Percentiles rank a stretch among this genome's conserved stretches.
These are phyloP conservation scores for Aricia artaxerxes DNA, from an alignment of 2,888 invertebrate genomes.

Conservation along the genomic window DNA sequence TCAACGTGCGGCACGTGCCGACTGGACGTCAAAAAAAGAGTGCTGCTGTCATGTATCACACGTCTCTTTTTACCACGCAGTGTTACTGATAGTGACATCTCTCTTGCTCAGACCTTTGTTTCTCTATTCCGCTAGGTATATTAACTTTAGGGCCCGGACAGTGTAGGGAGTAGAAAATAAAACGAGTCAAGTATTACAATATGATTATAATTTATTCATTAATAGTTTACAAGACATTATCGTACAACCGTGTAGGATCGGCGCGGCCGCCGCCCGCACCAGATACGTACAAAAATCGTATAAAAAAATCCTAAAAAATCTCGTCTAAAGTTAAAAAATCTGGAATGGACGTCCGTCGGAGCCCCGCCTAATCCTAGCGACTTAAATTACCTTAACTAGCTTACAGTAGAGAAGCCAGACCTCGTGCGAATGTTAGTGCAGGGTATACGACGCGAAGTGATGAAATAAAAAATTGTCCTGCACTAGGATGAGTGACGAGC, in stretches of 20 bases:
- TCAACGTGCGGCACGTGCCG: no score
- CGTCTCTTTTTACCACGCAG: no score
- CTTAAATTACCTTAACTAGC: constrained; percentile 69
- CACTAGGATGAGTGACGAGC: constrained; percentile 9
- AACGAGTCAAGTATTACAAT: constrained; percentile 62
- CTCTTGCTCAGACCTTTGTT: no score
- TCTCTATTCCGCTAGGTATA: no score
- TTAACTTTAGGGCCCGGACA: neutral
- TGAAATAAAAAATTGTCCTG: constrained; percentile 21
- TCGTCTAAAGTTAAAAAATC: constrained; percentile 53
- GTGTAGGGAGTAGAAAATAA: constrained; percentile 47
- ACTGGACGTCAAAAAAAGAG: no score
- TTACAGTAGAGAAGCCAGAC: constrained; percentile 61
- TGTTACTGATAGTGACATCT: no score
- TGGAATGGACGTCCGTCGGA: constrained; percentile 59
- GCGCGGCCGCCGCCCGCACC: constrained; percentile 51
- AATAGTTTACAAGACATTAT: constrained; percentile 80
- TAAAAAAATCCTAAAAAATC: constrained; percentile 44
- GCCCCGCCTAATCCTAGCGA: constrained; percentile 54
- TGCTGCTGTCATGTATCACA: no score
- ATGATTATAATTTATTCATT: constrained; percentile 80
- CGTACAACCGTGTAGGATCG: constrained; percentile 73
- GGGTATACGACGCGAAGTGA: constrained; percentile 23
- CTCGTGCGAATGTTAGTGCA: constrained; percentile 38
- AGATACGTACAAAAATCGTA: constrained; percentile 41